Percentiles rank a stretch among this genome's conserved stretches.
These are phyloP conservation scores for Halesus radiatus DNA, from an alignment of 1,140 invertebrate species.

Conservation along the genomic window DNA sequence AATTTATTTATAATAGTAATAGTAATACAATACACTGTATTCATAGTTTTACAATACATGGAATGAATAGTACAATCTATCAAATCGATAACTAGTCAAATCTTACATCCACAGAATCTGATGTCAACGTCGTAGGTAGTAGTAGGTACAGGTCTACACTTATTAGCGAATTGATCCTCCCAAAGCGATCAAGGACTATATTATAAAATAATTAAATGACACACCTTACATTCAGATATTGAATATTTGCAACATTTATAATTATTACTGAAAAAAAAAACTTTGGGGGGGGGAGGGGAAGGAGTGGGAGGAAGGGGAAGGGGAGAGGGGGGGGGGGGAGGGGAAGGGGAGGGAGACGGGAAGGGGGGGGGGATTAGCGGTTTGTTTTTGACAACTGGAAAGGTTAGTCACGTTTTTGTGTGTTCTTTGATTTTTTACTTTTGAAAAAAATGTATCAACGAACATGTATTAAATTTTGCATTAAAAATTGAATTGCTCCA, in stretches of 20 bases:
- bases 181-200: neutral
- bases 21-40: conserved; percentile 54
- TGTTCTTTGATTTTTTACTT: too few relatives aligned
- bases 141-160: neutral
- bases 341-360: too few relatives aligned
- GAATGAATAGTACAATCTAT: conserved; percentile 55
- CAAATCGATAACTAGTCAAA: conserved; percentile 31
- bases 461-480: too few relatives aligned
- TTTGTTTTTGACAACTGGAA: too few relatives aligned
- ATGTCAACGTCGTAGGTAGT: neutral
- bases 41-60: conserved; percentile 53
- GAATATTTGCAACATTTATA: neutral
- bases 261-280: conserved; percentile 1
- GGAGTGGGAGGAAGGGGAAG: too few relatives aligned
- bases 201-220: neutral
- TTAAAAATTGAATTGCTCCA: too few relatives aligned
- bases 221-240: conserved; percentile 33
- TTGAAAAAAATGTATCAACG: too few relatives aligned
- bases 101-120: conserved; percentile 14
- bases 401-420: too few relatives aligned
- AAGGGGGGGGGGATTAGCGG: too few relatives aligned
- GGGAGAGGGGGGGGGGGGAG: too few relatives aligned
- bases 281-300: too few relatives aligned
- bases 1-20: conserved; percentile 57
- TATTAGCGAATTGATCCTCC: neutral